A percentile compares a stretch with the other conserved stretches of the same genome.
Conservation (phyloP, 2,888 invertebrate genomes). For the Sepioteuthis lessoniana region DNA sequence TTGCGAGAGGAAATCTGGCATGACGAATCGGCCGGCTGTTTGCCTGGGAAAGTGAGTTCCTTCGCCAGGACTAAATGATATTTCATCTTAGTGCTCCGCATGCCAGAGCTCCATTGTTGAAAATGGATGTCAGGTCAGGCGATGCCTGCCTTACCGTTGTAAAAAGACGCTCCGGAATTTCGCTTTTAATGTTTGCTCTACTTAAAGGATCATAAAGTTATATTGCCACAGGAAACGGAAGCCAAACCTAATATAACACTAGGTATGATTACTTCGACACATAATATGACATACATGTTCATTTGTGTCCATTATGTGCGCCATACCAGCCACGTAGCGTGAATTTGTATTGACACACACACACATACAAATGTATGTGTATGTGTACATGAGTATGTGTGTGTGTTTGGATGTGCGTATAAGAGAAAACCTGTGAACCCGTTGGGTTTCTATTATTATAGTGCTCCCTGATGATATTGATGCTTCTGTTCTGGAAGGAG, state of each 20-base stretch:
- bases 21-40: not conserved
- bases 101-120: slow-evolving; percentile 14
- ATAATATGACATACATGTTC: not conserved
- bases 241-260: not conserved
- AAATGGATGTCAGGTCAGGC: slow-evolving; percentile 17
- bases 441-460: too few species aligned
- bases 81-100: slow-evolving; percentile 6
- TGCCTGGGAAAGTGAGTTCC: slow-evolving; percentile 33
- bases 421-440: too few species aligned
- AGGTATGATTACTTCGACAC: not conserved
- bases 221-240: slow-evolving; percentile 33
- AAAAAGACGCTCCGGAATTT: slow-evolving; percentile 33
- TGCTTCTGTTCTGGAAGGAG: too few species aligned
- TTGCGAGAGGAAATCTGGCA: slow-evolving; percentile 20
- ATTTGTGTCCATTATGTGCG: not conserved
- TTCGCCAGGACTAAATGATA: not conserved
- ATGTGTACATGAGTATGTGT: not conserved
- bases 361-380: not conserved
- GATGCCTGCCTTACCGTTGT: slow-evolving; percentile 15
- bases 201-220: slow-evolving; percentile 23
- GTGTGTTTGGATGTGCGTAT: not conserved
- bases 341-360: not conserved
- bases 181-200: not conserved
- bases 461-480: too few species aligned
- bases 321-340: not conserved